A percentile compares a stretch with the other conserved stretches of the same genome.
Evolutionary conservation across 1,140 invertebrate species (phyloP).

Genomic region (Thaumetopoea pityocampa): DNA sequence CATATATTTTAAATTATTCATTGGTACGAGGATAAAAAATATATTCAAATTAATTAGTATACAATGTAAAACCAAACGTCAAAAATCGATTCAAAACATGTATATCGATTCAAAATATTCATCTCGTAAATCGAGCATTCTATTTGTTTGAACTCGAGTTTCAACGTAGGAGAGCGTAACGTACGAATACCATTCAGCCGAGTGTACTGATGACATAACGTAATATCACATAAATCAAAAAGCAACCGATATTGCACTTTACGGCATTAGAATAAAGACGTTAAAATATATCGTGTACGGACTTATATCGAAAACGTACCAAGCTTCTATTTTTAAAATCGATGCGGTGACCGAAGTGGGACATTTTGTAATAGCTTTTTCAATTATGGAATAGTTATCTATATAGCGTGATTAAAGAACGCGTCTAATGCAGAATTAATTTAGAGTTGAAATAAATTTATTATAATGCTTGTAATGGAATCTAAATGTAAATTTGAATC

Average conservation of each 20-base stretch:
- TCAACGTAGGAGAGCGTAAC: slow-evolving; percentile 39
- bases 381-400: slow-evolving; percentile 53
- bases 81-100: slow-evolving; percentile 25
- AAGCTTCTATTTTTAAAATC: slow-evolving; percentile 64
- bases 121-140: slow-evolving; percentile 39
- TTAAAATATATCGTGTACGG: slow-evolving; percentile 28
- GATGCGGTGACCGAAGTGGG: slow-evolving; percentile 62
- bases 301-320: slow-evolving; percentile 53
- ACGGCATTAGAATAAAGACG: slow-evolving; percentile 20
- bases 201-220: slow-evolving; percentile 25
- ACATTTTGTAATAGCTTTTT: slow-evolving; percentile 47
- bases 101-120: slow-evolving; percentile 36
- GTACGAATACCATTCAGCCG: slow-evolving; percentile 53
- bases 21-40: slow-evolving; percentile 14
- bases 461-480: too few species aligned
- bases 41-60: slow-evolving; percentile 16
- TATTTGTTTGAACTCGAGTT: slow-evolving; percentile 46
- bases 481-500: too few species aligned
- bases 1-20: slow-evolving; percentile 15
- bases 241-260: slow-evolving; percentile 31
- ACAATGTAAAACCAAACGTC: slow-evolving; percentile 19
- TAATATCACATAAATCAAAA: slow-evolving; percentile 23
- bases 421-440: too few species aligned
- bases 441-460: too few species aligned
- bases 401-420: too few species aligned